Percentiles rank a stretch among this genome's conserved stretches.
phyloP scores from a whole-genome alignment of 2,113 vertebrate genomes.

The Stictonetta naevosa region DNA sequence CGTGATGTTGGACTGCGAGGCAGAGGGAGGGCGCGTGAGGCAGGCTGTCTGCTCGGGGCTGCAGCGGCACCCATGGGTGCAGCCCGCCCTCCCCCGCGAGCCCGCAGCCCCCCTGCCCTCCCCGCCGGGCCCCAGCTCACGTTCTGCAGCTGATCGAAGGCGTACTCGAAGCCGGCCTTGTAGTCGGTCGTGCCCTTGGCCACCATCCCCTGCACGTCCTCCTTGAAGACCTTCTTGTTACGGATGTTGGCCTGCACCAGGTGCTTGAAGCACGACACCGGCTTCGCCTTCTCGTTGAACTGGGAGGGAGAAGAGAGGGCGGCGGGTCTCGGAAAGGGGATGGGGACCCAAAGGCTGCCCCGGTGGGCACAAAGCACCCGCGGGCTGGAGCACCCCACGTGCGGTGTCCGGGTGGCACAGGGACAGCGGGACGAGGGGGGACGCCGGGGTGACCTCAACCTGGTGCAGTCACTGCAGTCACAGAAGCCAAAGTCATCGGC shows the following conservation, averaged over 20 bases:
- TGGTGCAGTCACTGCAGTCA: background rate
- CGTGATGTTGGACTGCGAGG: constrained; percentile 88
- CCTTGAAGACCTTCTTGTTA: constrained; percentile 99
- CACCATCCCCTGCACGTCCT: constrained; percentile 92
- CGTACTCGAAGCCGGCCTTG: constrained; percentile 97
- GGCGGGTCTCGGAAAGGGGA: background rate
- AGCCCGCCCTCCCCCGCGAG: background rate
- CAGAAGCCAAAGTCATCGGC: background rate
- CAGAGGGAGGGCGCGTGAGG: background rate
- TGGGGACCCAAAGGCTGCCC: background rate
- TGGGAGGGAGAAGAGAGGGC: constrained; percentile 46
- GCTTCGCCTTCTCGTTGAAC: constrained; percentile 96
- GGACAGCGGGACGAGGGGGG: background rate
- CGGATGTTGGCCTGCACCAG: constrained; percentile 96
- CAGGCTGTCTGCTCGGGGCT: background rate
- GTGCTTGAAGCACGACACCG: constrained; percentile 93
- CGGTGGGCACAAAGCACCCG: background rate
- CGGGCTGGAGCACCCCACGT: accelerated
- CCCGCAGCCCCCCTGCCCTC: background rate
- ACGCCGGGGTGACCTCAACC: background rate
- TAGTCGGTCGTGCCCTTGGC: constrained; percentile 98
- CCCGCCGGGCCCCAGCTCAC: constrained; percentile 78
- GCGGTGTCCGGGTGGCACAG: background rate
- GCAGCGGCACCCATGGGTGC: background rate
- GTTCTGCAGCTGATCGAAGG: constrained; percentile 97